These are phyloP conservation scores for Homarus americanus DNA, from an alignment of 1,140 invertebrate genomes.

Conservation along the genomic window DNA sequence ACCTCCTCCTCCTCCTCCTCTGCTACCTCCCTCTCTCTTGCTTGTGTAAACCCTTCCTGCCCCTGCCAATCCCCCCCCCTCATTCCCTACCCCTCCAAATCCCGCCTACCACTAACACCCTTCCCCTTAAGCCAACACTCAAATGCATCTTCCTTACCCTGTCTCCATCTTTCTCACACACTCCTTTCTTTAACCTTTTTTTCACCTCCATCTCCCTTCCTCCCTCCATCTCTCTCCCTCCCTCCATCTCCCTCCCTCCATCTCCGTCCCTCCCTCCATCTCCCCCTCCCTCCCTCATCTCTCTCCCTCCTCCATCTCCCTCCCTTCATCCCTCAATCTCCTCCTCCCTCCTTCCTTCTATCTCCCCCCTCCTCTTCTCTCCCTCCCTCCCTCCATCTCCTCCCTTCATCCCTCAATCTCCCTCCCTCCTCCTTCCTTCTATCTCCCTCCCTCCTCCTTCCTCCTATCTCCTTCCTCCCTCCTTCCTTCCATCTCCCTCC, in stretches of 20 bases:
- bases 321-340: neutral
- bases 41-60: too few relatives aligned
- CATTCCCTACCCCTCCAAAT: too few relatives aligned
- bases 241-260: neutral
- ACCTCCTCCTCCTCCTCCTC: too few relatives aligned
- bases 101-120: too few relatives aligned
- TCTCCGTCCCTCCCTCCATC: neutral
- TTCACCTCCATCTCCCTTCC: conserved; percentile 5
- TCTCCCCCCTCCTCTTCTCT: neutral
- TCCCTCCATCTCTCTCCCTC: conserved; percentile 22
- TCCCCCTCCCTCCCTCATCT: neutral
- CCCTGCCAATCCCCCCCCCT: too few relatives aligned
- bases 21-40: too few relatives aligned
- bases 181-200: too few relatives aligned
- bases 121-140: too few relatives aligned
- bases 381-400: neutral
- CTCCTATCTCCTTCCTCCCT: neutral
- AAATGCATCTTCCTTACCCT: too few relatives aligned
- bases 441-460: neutral
- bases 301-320: neutral
- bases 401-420: too few relatives aligned
- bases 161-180: too few relatives aligned
- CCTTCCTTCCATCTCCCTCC: too few relatives aligned
- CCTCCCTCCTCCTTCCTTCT: neutral
- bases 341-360: neutral